phyloP scores from a whole-genome alignment of 2,797 vertebrate genomes.

The Geotrypetes seraphini region DNA sequence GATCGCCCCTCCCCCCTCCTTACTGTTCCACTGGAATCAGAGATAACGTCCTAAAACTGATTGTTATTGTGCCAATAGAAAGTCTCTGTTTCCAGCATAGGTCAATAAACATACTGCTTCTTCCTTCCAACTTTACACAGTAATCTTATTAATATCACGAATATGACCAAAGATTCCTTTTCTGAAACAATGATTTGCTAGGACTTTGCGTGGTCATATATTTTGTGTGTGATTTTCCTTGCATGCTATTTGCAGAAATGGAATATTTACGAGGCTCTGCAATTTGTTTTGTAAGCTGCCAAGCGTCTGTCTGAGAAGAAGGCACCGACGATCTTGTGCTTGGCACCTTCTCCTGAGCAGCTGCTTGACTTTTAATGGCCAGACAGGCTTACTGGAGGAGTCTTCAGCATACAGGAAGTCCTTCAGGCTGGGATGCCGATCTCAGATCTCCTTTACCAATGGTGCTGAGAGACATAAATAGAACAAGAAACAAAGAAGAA shows the following conservation, averaged over 20 bases:
- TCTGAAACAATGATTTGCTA: background rate
- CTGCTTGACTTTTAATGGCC: conserved; percentile 8
- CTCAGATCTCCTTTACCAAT: too few relatives aligned
- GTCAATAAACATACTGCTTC: too few relatives aligned
- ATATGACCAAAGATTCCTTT: background rate
- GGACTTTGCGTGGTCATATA: background rate
- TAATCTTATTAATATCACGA: background rate
- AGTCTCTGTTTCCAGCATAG: background rate
- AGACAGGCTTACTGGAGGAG: conserved; percentile 13
- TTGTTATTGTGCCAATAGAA: conserved; percentile 6
- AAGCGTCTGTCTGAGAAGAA: conserved; percentile 17
- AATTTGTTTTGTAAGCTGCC: conserved; percentile 1
- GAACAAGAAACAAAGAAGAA: too few relatives aligned
- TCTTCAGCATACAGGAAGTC: too few relatives aligned
- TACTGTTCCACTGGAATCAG: too few relatives aligned
- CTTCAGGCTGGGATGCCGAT: too few relatives aligned
- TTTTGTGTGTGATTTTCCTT: background rate
- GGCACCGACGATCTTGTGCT: conserved; percentile 7
- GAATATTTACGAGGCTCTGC: conserved; percentile 1
- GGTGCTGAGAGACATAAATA: conserved; percentile 6
- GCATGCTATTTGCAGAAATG: conserved; percentile 5
- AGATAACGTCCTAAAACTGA: too few relatives aligned
- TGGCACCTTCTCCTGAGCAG: conserved; percentile 1
- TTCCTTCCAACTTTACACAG: conserved; percentile 2
- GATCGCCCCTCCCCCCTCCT: too few relatives aligned